These are phyloP conservation scores for Pteronura brasiliensis DNA, from an alignment of 2,113 vertebrate genomes.

Conservation along the genomic window DNA sequence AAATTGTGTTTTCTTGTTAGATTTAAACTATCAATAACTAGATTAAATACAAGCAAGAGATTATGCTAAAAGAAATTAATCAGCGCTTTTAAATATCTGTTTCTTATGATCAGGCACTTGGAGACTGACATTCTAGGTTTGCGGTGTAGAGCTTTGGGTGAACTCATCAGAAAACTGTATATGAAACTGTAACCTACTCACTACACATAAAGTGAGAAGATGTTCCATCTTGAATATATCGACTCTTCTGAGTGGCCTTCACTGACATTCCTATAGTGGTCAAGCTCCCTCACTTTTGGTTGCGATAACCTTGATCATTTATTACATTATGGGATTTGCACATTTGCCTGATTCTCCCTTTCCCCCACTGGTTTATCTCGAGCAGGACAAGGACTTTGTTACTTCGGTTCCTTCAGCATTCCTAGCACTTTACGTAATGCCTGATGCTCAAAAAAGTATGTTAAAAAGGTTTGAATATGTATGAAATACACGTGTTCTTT, in stretches of 20 bases:
- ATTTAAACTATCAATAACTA: neutral
- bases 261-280: neutral
- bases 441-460: neutral
- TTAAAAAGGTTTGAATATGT: neutral
- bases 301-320: no score
- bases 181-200: neutral
- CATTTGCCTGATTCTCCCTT: neutral
- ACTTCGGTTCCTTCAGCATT: neutral
- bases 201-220: neutral
- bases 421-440: neutral
- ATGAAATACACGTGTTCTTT: neutral
- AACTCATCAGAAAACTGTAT: neutral
- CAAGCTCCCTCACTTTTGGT: neutral
- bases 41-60: neutral
- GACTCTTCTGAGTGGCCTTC: neutral
- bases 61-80: neutral
- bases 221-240: accelerated
- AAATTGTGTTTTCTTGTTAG: neutral
- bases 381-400: neutral
- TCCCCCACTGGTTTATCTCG: neutral
- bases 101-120: neutral
- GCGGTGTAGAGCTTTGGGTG: neutral
- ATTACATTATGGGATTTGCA: neutral
- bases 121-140: neutral
- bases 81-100: neutral